Evolutionary conservation across 2,113 vertebrate genomes (phyloP), one percentile per base, ranked within the genome.

Genomic region (Tetrax tetrax): DNA sequence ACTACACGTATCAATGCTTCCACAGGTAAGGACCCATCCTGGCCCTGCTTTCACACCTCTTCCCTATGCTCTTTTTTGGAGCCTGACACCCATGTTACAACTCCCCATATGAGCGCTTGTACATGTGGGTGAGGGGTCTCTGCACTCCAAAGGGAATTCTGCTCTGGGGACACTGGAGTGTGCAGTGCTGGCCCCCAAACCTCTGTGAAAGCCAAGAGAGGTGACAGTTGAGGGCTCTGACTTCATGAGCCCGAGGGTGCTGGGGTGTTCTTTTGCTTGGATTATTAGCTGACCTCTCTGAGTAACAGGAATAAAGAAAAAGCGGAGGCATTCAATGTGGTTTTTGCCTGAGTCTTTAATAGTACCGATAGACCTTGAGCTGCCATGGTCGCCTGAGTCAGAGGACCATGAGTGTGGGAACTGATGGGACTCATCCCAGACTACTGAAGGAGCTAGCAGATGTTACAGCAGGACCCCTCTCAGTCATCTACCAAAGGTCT

Each of bases 1-100:
- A 99, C 97, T 99, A 99, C 97, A 99, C 98, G 1, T 99, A 99
- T 93, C 99, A 99, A 96, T 99, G 99, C 95, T 99, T 98, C 92
- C 83, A 97, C 51, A 99, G 99, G 99, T 99, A 92, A 93, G 89
- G 54, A 61, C 47, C 12, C 35, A 23, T 25, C 53, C 38, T 31
- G n/a, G 16, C 24, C 21, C 38, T 63, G 33, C 77, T 82, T 92
- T 69, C 33, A 35, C 0, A 0, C 16, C 37, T 69, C 77, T 80
- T 51, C 45, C 22, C 23, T 78, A 1, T 59, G 56, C 31, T 88
- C 10, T 81, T 19, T 72, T 87, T 71, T 80, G 77, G 48, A 69
- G 45, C 72, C 63, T 69, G 33, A 27, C 20, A 64, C 19, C 16
- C 38, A 41, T 0, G 0, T 59, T 66, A 47, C 24, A 53, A 6